Evolutionary conservation across 2,888 invertebrate genomes (phyloP).

Genomic region (Mythimna vitellina): DNA sequence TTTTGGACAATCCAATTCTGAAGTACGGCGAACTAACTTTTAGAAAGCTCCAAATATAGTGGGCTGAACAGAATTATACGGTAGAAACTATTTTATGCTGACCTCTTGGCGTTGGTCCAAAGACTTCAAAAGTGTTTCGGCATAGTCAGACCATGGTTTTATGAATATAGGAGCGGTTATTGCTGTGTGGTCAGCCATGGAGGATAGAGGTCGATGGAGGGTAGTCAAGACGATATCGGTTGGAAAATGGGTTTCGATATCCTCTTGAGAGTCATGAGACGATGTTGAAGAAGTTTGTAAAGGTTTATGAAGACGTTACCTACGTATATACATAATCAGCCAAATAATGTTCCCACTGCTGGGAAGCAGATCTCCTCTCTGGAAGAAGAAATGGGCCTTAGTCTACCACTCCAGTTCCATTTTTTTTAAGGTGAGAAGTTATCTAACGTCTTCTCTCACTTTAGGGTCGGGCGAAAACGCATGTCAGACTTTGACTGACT

Average conservation of each 20-base stretch:
- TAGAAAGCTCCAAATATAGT: slow-evolving; percentile 33
- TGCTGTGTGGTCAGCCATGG: slow-evolving; percentile 38
- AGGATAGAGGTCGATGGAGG: slow-evolving; percentile 3
- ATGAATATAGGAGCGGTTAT: slow-evolving; percentile 51
- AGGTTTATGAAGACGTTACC: neutral
- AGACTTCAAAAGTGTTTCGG: slow-evolving; percentile 36
- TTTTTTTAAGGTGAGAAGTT: too few species aligned
- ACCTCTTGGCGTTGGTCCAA: slow-evolving; percentile 46
- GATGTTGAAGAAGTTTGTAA: neutral
- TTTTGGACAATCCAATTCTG: slow-evolving; percentile 46
- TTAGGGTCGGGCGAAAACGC: too few species aligned
- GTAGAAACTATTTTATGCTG: slow-evolving; percentile 7
- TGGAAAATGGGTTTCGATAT: slow-evolving; percentile 2
- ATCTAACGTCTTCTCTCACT: too few species aligned
- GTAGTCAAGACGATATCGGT: slow-evolving; percentile 1
- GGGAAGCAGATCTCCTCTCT: too few species aligned
- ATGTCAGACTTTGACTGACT: too few species aligned
- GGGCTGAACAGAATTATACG: neutral
- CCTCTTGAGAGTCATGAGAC: neutral
- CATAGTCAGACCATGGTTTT: slow-evolving; percentile 38
- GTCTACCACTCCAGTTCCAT: too few species aligned
- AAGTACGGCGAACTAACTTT: slow-evolving; percentile 44
- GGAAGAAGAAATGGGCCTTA: too few species aligned
- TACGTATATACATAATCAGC: too few species aligned
- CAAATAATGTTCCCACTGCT: too few species aligned